These are phyloP conservation scores for Polymixis lichenea DNA, from an alignment of 2,888 invertebrate species.

Conservation along the genomic window DNA sequence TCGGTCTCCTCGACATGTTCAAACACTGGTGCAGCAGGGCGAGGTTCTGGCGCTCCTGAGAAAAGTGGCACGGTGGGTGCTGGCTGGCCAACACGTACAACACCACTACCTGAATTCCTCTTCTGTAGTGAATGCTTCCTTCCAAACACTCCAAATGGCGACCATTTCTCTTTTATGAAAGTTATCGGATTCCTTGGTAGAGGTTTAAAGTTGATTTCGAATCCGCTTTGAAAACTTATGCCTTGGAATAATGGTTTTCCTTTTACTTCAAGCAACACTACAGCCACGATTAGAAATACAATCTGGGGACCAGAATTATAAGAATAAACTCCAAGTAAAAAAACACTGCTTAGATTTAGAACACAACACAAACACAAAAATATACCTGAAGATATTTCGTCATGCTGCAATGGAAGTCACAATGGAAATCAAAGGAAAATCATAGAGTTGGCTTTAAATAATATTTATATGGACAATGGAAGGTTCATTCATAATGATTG, in stretches of 20 bases:
- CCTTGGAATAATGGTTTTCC: conserved; percentile 61
- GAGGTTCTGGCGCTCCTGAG: conserved; percentile 13
- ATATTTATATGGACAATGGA: conserved; percentile 38
- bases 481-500: conserved; percentile 41
- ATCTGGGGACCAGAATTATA: conserved; percentile 56
- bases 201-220: conserved; percentile 75
- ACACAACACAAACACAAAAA: conserved; percentile 15
- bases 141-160: conserved; percentile 76
- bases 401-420: conserved; percentile 63
- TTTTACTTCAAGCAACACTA: conserved; percentile 29
- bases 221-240: conserved; percentile 73
- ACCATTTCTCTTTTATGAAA: conserved; percentile 77
- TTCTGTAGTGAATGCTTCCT: conserved; percentile 63
- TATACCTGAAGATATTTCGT: conserved; percentile 61
- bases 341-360: background rate
- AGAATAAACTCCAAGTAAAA: background rate
- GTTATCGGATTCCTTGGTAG: conserved; percentile 72
- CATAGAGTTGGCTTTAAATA: conserved; percentile 52
- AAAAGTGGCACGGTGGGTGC: background rate
- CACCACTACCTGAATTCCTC: conserved; percentile 50
- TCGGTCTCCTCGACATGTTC: conserved; percentile 64
- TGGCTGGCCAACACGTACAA: background rate
- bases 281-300: conserved; percentile 28
- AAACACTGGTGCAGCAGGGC: conserved; percentile 66
- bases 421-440: conserved; percentile 60